Evolutionary conservation across 2,888 invertebrate genomes (phyloP).

Genomic region (Argyresthia goedartella): DNA sequence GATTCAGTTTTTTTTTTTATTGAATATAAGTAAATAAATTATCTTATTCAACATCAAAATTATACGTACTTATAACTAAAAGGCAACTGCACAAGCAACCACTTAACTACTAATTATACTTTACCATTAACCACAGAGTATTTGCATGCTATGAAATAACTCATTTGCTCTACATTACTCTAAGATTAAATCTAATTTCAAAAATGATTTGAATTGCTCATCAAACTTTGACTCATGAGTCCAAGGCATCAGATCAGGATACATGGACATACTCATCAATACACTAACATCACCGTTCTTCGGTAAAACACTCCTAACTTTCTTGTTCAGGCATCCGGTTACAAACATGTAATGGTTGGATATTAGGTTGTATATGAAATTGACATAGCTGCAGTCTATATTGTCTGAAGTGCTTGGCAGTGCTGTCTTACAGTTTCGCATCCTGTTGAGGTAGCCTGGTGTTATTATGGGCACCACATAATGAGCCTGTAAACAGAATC

Average conservation of each 20-base stretch:
- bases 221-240: constrained; percentile 56
- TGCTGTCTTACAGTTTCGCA: constrained; percentile 38
- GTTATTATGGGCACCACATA: constrained; percentile 70
- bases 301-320: constrained; percentile 59
- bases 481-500: constrained; percentile 46
- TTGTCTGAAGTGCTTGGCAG: constrained; percentile 50
- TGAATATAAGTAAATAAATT: too few relatives aligned
- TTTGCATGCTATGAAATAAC: too few relatives aligned
- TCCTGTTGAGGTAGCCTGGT: constrained; percentile 55
- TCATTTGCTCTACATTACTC: too few relatives aligned
- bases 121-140: too few relatives aligned
- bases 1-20: too few relatives aligned
- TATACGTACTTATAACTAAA: too few relatives aligned
- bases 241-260: constrained; percentile 61
- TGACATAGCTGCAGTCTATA: constrained; percentile 59
- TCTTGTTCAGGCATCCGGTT: constrained; percentile 55
- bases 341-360: constrained; percentile 57
- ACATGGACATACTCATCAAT: constrained; percentile 40
- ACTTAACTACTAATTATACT: too few relatives aligned
- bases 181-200: constrained; percentile 18
- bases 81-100: too few relatives aligned
- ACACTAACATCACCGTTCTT: constrained; percentile 39
- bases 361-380: constrained; percentile 59
- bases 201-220: constrained; percentile 52
- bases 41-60: too few relatives aligned